Conservation (phyloP, 2,797 vertebrate species). For the Danio jaintianensis region DNA sequence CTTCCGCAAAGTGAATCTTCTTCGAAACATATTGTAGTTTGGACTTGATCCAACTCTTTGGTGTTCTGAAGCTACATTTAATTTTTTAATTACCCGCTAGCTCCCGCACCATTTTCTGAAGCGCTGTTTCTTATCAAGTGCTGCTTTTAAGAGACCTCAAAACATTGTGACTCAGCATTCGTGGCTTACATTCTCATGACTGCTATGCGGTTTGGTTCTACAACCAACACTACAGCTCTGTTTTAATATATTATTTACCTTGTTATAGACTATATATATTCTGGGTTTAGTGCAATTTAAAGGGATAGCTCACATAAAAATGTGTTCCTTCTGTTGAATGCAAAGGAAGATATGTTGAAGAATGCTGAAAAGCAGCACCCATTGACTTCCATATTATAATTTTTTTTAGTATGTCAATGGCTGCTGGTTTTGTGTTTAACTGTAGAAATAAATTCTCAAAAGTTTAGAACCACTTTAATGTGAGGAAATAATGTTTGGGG, state of each 20-base stretch:
- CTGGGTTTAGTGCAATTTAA: neutral
- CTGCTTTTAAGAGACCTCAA: conserved; percentile 31
- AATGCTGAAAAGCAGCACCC: too few relatives aligned
- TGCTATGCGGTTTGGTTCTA: neutral
- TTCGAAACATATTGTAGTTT: conserved; percentile 6
- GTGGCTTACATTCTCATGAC: conserved; percentile 11
- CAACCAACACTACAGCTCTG: neutral
- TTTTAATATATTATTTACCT: conserved; percentile 18
- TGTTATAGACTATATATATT: neutral
- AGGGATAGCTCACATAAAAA: too few relatives aligned
- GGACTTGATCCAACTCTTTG: conserved; percentile 49
- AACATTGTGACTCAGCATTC: conserved; percentile 3
- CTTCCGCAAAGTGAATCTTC: conserved; percentile 8
- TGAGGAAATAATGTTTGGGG: too few relatives aligned
- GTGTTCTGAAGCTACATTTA: conserved; percentile 36
- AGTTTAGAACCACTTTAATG: too few relatives aligned
- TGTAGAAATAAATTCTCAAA: too few relatives aligned
- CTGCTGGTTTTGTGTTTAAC: too few relatives aligned
- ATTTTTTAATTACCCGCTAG: conserved; percentile 14
- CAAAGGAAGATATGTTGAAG: too few relatives aligned
- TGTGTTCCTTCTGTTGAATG: too few relatives aligned
- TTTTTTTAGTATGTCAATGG: too few relatives aligned
- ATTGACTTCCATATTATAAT: too few relatives aligned
- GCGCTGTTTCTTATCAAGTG: conserved; percentile 16
- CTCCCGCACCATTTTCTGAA: neutral